Base-by-base conservation (phyloP, 1,140 invertebrate species). In the Leptinotarsa undecemlineata region DNA sequence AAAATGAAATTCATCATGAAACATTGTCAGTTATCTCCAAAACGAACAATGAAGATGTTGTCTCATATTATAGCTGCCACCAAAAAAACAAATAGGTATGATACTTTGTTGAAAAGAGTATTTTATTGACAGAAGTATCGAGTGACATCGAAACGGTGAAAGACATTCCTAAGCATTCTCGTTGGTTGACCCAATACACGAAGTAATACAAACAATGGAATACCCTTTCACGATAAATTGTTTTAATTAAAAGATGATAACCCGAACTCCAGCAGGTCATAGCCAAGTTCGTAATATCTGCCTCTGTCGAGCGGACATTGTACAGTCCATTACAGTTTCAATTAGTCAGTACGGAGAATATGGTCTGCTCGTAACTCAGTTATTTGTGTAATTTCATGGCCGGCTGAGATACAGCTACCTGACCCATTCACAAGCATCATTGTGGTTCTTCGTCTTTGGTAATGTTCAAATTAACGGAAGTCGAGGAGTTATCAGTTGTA, bases 381-480 rank as follows among this genome's bases (percentile, higher is more conserved):
- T 57, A 57, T 57, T 57, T 57, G 51, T 57, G 51, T 57, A 57
- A 57, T 57, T 57, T 57, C 51, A 57, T 19, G 51, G 51, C 51
- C 51, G 51, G n/a, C 17, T 57, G 51, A 57, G 17, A 57, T 57
- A 57, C 17, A 57, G 51, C 15, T 57, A 57, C 51, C 51, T 57
- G n/a, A 57, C 51, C 17, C 51, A 57, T 57, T 57, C 51, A 57
- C n/a, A 33, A 1, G 51, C 51, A n/a, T 14, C 51, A n/a, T 57
- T 57, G 1, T 19, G 14, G 51, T 19, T 57, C 51, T 57, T 57
- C 51, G 51, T 19, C 15, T 57, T 57, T 19, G 51, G 0, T 4
- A 14, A 57, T 57, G 15, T 57, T n/a, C 6, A 57, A 57, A 42
- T 42, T 42, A 11, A 11, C 33, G 6, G 33, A 42, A 83, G 8